phyloP scores from a whole-genome alignment of 2,797 vertebrate genomes.

The Acanthornis magna region DNA sequence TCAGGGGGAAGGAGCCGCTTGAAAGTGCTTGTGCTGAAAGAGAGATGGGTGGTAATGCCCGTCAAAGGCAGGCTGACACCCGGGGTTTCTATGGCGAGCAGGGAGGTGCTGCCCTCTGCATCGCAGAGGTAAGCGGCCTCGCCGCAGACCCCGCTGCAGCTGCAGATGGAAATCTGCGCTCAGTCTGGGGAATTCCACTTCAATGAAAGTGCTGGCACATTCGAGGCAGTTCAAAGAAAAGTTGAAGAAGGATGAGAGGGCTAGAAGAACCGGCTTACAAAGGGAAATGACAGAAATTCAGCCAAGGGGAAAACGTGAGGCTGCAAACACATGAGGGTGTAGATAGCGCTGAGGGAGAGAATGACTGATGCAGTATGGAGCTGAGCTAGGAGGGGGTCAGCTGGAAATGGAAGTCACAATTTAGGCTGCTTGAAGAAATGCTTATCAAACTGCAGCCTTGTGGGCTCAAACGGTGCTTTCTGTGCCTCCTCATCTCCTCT shows the following conservation, averaged over 20 bases:
- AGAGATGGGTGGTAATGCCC: slow-evolving; percentile 64
- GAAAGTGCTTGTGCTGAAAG: slow-evolving; percentile 63
- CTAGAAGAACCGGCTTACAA: slow-evolving; percentile 59
- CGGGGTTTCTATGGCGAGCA: slow-evolving; percentile 55
- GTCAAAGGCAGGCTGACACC: slow-evolving; percentile 53
- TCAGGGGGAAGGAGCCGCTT: slow-evolving; percentile 53
- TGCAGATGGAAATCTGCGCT: slow-evolving; percentile 61
- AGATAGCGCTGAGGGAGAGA: neutral
- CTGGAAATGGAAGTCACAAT: slow-evolving; percentile 40
- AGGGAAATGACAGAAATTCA: slow-evolving; percentile 69
- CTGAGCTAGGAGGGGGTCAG: slow-evolving; percentile 11
- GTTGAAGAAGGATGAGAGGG: slow-evolving; percentile 63
- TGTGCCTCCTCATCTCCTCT: neutral
- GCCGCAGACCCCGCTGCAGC: neutral
- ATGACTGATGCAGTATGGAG: neutral
- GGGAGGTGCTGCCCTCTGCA: slow-evolving; percentile 64
- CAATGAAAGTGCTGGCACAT: slow-evolving; percentile 65
- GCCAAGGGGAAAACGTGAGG: slow-evolving; percentile 63
- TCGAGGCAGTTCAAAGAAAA: slow-evolving; percentile 65
- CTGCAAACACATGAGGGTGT: slow-evolving; percentile 58
- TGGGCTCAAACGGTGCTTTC: neutral
- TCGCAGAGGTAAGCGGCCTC: slow-evolving; percentile 20
- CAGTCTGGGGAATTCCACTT: slow-evolving; percentile 66
- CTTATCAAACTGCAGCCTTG: slow-evolving; percentile 2
- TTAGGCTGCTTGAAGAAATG: neutral